A percentile compares a stretch with the other conserved stretches of the same genome.
These are phyloP conservation scores for Etheostoma nigrum DNA, from an alignment of 2,797 vertebrate genomes.

Conservation along the genomic window DNA sequence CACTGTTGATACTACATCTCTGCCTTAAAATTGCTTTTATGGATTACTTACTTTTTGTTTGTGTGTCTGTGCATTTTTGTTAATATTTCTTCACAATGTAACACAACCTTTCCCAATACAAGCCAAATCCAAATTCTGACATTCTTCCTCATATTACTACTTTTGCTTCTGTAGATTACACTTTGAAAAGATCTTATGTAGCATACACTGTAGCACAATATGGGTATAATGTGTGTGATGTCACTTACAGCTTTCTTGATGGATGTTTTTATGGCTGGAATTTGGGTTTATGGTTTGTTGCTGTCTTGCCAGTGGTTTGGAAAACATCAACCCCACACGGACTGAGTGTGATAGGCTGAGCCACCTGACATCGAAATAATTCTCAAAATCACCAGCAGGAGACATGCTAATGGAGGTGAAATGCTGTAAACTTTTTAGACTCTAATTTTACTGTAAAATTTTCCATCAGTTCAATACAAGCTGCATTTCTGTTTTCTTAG, in stretches of 20 bases:
- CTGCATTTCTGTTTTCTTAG: neutral
- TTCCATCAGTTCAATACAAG: neutral
- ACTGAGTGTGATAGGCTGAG: neutral
- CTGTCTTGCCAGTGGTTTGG: conserved; percentile 4
- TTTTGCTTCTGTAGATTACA: conserved; percentile 8
- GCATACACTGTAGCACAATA: neutral
- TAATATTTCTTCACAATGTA: conserved; percentile 34
- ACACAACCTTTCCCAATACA: conserved; percentile 6
- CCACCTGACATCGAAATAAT: neutral
- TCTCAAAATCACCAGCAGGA: neutral
- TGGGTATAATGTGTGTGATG: neutral
- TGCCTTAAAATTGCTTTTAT: conserved; percentile 59
- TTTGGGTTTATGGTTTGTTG: conserved; percentile 10
- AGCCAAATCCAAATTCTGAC: conserved; percentile 8
- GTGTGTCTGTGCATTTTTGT: conserved; percentile 47
- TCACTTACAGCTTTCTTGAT: neutral
- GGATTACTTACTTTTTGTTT: conserved; percentile 64
- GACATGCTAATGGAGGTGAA: neutral
- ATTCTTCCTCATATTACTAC: neutral
- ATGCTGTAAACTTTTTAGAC: neutral
- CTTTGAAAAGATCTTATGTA: neutral
- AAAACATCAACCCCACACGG: neutral
- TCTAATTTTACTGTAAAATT: neutral
- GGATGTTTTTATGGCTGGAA: neutral
- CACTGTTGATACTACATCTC: conserved; percentile 47